Base-by-base conservation (phyloP, 2,888 invertebrate genomes). In the Drosophila atroscutellata region DNA sequence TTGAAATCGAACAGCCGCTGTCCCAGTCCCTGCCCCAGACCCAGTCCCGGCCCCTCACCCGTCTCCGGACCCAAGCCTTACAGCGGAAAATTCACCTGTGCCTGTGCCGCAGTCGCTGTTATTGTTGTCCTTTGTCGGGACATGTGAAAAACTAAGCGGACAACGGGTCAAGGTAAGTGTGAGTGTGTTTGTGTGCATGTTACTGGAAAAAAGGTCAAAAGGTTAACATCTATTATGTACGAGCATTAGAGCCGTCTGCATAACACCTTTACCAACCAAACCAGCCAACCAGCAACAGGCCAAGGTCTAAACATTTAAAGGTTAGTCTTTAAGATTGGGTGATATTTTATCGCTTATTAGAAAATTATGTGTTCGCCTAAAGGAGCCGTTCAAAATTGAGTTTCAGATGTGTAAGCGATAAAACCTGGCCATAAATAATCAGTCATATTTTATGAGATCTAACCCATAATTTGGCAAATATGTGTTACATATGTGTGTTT, bases 281-380 rank as follows among this genome's bases (percentile, higher is more conserved):
- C 49, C 42, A 56, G 34, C 36, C 36, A 60, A 37, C 54, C 42
- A 57, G 45, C 45, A 45, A 59, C 56, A 59, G 37, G 18, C 56
- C 36, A 50, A 11, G 55, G 58, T 45, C 50, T 59, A 58, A 62
- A 26, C 64, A 63, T 54, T 30, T 20, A 52, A 61, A 61, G 51
- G 63, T 63, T 49, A 61, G 55, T 30, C 58, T 55, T 51, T 62
- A 42, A 37, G 60, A 73, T 66, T 50, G 52, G 79, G 68, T 56
- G 73, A 89, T 90, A 89, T 90, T 89, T 89, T 89, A 89, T 89
- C 60, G 87, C 84, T 89, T 89, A 90, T 89, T 89, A 89, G 67
- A 86, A 85, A 89, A 88, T 80, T 82, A 86, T 79, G 50, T 80
- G 72, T 64, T 58, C n/a, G 63, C 37, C 54, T 15, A 56, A 56